These are phyloP conservation scores for Amblyraja radiata DNA, from an alignment of 2,797 vertebrate species.

Conservation along the genomic window DNA sequence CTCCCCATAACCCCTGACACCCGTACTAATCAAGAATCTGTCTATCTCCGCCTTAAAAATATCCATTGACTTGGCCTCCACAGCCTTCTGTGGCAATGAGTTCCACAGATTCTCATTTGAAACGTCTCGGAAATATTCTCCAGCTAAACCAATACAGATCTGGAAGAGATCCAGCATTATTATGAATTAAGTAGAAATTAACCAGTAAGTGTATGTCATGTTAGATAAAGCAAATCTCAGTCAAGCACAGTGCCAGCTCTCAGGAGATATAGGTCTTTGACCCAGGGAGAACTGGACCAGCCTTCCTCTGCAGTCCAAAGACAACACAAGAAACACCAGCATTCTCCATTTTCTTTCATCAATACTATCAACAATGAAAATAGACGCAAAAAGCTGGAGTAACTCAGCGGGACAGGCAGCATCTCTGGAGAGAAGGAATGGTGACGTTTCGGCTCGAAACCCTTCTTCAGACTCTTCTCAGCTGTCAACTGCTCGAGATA, in stretches of 20 bases:
- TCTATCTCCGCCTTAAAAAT: no score
- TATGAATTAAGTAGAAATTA: constrained; percentile 22
- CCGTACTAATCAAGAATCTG: no score
- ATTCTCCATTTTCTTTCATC: neutral
- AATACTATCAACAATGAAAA: neutral
- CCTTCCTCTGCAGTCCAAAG: neutral
- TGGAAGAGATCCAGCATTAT: constrained; percentile 26
- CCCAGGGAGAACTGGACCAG: neutral
- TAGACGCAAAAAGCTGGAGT: no score
- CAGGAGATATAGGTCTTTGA: neutral
- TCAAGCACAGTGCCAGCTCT: neutral
- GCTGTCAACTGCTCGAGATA: neutral
- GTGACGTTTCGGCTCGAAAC: no score
- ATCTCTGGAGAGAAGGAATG: no score
- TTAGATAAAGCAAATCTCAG: constrained; percentile 3
- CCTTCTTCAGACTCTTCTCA: no score
- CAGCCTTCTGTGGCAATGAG: no score
- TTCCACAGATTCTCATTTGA: neutral
- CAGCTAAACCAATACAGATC: neutral
- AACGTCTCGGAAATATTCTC: neutral
- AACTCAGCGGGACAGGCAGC: no score
- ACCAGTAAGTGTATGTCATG: constrained; percentile 14
- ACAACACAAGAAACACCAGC: constrained; percentile 2
- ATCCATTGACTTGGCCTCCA: no score
- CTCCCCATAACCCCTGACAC: no score